Base-by-base conservation (phyloP, 2,797 vertebrate genomes). In the Todus mexicanus region DNA sequence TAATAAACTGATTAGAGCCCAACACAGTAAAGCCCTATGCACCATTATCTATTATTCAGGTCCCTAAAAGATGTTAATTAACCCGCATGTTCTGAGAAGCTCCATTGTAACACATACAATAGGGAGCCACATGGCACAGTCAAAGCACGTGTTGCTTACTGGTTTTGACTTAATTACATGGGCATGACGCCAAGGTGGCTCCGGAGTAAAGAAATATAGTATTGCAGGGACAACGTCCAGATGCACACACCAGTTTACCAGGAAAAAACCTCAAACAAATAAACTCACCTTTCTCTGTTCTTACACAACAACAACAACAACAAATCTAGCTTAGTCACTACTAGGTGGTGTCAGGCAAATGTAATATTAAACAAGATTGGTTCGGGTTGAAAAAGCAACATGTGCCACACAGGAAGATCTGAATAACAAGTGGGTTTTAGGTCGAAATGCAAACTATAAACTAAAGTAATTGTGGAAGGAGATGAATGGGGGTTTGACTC, bases 1-100 rank as follows among this genome's bases (percentile, higher is more conserved):
- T 95, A 97, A 97, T 98, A 98, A 98, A 98, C 97, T 98, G 98
- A 98, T 97, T 97, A 97, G 96, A 96, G 96, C 94, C 90, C 90
- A 89, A 85, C 63, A 93, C 56, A 76, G 94, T 90, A 92, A 96
- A 95, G 90, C 93, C 94, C 91, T 89, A 45, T 91, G 73, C 83
- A 93, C 94, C 92, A 81, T 96, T 96, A 97, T 95, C 96, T 96
- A 96, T 89, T 96, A 97, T 94, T 94, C 94, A 95, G 91, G 94
- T 95, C 77, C 94, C 94, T 96, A 97, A 97, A 97, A 95, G 95
- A 97, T 96, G 95, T 97, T 96, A 97, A 98, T 97, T 96, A 97
- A 97, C 89, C 91, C 91, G 12, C 75, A 50, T 94, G 94, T 91
- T 95, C 85, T 76, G 83, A 94, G 82, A 84, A 88, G 89, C 91